phyloP scores from a whole-genome alignment of 2,888 invertebrate genomes.

The Melolontha melolontha region DNA sequence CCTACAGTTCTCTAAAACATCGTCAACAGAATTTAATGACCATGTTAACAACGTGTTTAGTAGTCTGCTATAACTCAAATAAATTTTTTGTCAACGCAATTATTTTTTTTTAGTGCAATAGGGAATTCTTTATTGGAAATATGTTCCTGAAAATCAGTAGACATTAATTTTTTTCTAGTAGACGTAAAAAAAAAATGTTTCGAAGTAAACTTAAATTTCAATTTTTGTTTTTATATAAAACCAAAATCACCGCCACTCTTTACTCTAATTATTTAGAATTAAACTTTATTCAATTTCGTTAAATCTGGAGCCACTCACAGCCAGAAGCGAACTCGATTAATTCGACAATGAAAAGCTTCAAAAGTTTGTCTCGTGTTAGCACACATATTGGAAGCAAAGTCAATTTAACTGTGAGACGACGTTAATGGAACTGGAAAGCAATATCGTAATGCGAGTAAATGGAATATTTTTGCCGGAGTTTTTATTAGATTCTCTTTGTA shows the following conservation, averaged over 20 bases:
- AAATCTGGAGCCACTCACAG: background rate
- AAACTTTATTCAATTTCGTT: background rate
- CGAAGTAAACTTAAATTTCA: too few relatives aligned
- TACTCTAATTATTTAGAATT: too few relatives aligned
- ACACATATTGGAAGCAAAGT: slow-evolving; percentile 18
- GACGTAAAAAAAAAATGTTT: too few relatives aligned
- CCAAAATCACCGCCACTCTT: too few relatives aligned
- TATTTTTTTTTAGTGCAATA: too few relatives aligned
- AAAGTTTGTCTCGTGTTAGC: slow-evolving; percentile 1
- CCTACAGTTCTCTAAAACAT: slow-evolving; percentile 3
- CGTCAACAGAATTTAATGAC: slow-evolving; percentile 10
- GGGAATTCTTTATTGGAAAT: too few relatives aligned
- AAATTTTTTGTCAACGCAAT: too few relatives aligned
- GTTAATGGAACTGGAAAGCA: background rate
- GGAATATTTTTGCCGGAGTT: slow-evolving; percentile 12
- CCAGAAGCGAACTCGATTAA: slow-evolving; percentile 3
- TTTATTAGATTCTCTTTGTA: slow-evolving; percentile 25
- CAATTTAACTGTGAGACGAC: slow-evolving; percentile 21
- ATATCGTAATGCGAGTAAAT: background rate
- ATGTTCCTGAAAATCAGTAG: too few relatives aligned
- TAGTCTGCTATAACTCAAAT: too few relatives aligned
- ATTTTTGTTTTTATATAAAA: too few relatives aligned
- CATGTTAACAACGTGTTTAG: slow-evolving; percentile 11
- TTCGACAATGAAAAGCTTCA: slow-evolving; percentile 8
- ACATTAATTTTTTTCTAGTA: too few relatives aligned